Base-by-base conservation (phyloP, 2,797 vertebrate genomes). In the Coendou prehensilis region DNA sequence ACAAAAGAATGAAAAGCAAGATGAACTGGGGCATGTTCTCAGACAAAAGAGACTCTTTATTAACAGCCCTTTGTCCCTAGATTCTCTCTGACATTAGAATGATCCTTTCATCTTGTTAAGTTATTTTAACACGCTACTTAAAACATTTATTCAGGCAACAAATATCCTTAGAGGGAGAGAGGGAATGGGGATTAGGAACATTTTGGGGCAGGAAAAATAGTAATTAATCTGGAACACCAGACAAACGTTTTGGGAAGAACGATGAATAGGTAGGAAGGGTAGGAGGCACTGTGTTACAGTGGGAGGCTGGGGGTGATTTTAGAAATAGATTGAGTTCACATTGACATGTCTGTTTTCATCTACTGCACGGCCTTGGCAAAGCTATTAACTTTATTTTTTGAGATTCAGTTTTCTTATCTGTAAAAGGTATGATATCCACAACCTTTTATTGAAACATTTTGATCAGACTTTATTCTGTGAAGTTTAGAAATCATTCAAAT, bases 381-480 rank as follows among this genome's bases (percentile, higher is more conserved):
- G 28, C n/a, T 37, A 56, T 13, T 56, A 61, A 89, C 37, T 73
- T 47, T 13, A 75, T 26, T 78, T 30, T 50, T 78, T 52, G 6
- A 78, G 26, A 6, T 78, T 78, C 13, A 47, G 33, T 33, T 78
- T 89, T 57, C 59, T 61, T 30, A 63, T n/a, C 17, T 76, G 56
- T 41, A 54, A 64, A 87, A 28, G 52, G 54, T 26, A 26, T 37
- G 71, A 50, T 76, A 82, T 76, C 33, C 26, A 57, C 10, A 13
- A 67, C 37, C 50, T 50, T 82, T 84, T 15, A 64, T 17, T 67
- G 41, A 87, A 75, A 67, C 33, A 78, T 67, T 75, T 30, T 75
- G 37, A 75, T 94, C 41, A 89, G 33, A 78, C 33, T 41, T 89
- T 52, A 84, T 91, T 87, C n/a, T 87, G 67, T 47, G 50, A 92